phyloP scores from a whole-genome alignment of 2,888 invertebrate genomes.

The Drosophila anomelani region DNA sequence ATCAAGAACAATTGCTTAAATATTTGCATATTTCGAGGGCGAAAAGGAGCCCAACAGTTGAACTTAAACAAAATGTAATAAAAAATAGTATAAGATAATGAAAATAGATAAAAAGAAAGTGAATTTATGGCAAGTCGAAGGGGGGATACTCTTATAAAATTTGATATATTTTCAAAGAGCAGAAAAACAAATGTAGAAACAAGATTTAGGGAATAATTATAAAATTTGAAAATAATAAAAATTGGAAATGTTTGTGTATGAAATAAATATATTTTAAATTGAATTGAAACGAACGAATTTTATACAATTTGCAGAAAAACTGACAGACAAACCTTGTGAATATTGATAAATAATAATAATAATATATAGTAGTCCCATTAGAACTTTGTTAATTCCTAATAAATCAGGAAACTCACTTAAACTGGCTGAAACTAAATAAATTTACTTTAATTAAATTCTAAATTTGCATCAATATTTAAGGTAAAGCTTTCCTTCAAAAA shows the following conservation, averaged over 20 bases:
- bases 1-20: conserved; percentile 36
- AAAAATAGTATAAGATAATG: neutral
- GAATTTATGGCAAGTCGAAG: neutral
- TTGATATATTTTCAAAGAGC: neutral
- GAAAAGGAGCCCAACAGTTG: neutral
- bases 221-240: neutral
- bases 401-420: neutral
- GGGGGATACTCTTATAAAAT: neutral
- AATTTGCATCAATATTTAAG: no score
- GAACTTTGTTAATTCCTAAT: neutral
- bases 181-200: no score
- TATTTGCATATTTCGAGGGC: conserved; percentile 38
- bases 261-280: no score
- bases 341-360: no score
- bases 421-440: no score
- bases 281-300: no score
- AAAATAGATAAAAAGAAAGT: neutral
- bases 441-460: neutral
- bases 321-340: no score
- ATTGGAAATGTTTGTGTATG: neutral
- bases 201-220: no score
- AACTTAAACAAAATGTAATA: neutral
- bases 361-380: accelerated
- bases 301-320: no score
- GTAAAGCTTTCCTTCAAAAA: neutral